Evolutionary conservation across 2,888 invertebrate genomes (phyloP).

Genomic region (Athrips mouffetella): DNA sequence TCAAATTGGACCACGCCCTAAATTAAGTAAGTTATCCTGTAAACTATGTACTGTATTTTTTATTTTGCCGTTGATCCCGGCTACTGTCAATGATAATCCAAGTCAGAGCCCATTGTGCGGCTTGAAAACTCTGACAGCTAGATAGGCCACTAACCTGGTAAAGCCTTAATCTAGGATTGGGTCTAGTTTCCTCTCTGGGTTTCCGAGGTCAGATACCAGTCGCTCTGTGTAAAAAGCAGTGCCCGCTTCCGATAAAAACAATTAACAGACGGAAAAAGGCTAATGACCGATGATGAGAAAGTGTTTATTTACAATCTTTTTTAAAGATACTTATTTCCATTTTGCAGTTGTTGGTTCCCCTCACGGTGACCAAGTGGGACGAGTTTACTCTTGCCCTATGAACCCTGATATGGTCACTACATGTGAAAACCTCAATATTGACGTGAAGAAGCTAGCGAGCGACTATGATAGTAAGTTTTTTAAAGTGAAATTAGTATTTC

Average conservation of each 20-base stretch:
- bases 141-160: too few species aligned
- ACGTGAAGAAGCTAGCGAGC: conserved; percentile 28
- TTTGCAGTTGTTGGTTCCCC: conserved; percentile 50
- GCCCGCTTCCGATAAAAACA: background rate
- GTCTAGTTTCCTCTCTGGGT: too few species aligned
- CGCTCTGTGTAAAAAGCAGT: too few species aligned
- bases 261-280: too few species aligned
- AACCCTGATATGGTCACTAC: conserved; percentile 21
- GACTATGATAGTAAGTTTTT: conserved; percentile 18
- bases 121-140: too few species aligned
- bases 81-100: too few species aligned
- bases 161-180: too few species aligned
- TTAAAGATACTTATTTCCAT: background rate
- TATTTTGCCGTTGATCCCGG: too few species aligned
- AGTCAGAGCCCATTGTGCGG: background rate
- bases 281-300: background rate
- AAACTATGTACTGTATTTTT: too few species aligned
- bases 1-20: background rate
- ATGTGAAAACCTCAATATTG: conserved; percentile 31
- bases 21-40: conserved; percentile 1
- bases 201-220: too few species aligned
- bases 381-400: conserved; percentile 37
- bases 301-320: background rate
- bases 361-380: conserved; percentile 33
- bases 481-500: background rate